Conservation (phyloP, 2,888 invertebrate genomes). For the Caprella mutica region DNA sequence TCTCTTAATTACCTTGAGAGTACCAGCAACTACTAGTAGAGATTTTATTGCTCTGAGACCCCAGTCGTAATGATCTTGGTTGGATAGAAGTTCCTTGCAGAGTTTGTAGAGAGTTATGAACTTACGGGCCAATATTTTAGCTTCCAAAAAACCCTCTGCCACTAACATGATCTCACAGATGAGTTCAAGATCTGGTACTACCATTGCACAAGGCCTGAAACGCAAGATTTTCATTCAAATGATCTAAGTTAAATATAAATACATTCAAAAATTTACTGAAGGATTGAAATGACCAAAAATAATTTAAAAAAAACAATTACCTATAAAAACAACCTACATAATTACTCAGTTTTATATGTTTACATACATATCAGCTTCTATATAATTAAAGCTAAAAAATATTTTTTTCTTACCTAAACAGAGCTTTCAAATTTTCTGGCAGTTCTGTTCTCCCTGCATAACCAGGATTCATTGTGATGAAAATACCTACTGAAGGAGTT, state of each 20-base stretch:
- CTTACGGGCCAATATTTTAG: conserved; percentile 79
- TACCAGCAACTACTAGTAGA: conserved; percentile 88
- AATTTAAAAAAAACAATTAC: no score
- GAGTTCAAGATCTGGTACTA: conserved; percentile 90
- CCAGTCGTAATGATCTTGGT: conserved; percentile 97
- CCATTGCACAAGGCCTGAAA: conserved; percentile 92
- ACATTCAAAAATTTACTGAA: no score
- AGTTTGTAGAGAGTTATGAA: conserved; percentile 82
- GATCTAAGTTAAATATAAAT: no score
- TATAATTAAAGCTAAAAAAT: no score
- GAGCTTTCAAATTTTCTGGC: conserved; percentile 59
- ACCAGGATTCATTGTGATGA: conserved; percentile 97
- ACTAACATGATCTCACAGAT: conserved; percentile 98
- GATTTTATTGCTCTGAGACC: conserved; percentile 92
- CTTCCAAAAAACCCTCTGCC: conserved; percentile 93
- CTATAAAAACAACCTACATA: no score
- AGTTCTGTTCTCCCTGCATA: conserved; percentile 86
- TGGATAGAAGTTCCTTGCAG: conserved; percentile 84
- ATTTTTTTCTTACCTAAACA: conserved; percentile 45
- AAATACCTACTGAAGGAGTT: conserved; percentile 79
- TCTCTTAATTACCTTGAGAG: conserved; percentile 63
- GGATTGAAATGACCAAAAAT: no score
- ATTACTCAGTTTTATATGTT: no score
- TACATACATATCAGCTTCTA: no score
- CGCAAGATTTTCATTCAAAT: no score